A percentile compares a stretch with the other conserved stretches of the same genome.
Evolutionary conservation across 2,797 vertebrate genomes (phyloP).

Genomic region (Perdix hodgsoniae): DNA sequence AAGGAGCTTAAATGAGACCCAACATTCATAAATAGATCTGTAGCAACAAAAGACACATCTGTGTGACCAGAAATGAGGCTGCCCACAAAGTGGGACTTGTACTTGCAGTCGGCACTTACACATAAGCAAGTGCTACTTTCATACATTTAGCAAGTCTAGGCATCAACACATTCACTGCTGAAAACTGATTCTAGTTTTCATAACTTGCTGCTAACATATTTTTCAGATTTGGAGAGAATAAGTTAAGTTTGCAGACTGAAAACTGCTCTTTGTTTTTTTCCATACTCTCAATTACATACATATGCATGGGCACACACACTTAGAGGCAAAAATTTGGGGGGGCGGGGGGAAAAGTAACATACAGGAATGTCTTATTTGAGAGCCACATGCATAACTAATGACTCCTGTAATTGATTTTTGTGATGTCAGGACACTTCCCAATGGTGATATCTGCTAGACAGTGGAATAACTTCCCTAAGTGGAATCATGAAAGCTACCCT

Average conservation of each 20-base stretch:
- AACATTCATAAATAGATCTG: not conserved
- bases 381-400: conserved; percentile 19
- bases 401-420: conserved; percentile 6
- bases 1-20: not conserved
- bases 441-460: conserved; percentile 5
- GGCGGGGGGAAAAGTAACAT: too few relatives aligned
- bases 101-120: not conserved
- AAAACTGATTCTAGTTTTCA: not conserved
- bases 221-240: not conserved
- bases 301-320: not conserved
- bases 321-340: not conserved
- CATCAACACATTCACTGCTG: not conserved
- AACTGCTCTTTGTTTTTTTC: not conserved
- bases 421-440: conserved; percentile 10
- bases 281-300: not conserved
- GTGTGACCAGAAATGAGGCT: not conserved
- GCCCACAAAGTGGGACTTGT: not conserved
- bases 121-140: not conserved
- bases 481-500: not conserved
- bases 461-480: not conserved
- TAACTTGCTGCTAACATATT: not conserved
- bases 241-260: not conserved
- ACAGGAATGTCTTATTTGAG: conserved; percentile 7
- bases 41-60: not conserved
- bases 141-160: not conserved